Base-by-base conservation (phyloP, 2,113 vertebrate genomes). In the Esox niger region DNA sequence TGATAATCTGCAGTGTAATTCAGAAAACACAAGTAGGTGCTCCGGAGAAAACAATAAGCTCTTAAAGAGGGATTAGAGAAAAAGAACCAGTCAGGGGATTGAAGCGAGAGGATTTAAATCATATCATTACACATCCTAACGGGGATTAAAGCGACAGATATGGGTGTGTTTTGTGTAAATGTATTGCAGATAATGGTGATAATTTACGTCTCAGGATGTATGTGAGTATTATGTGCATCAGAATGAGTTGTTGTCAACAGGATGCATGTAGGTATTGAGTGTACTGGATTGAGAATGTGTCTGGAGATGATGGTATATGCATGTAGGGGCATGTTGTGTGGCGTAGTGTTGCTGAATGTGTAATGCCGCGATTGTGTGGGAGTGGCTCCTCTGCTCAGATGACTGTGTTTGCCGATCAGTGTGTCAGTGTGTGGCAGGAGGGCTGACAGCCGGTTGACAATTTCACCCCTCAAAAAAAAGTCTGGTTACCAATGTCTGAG, bases 1-100 rank as follows among this genome's bases (percentile, higher is more conserved):
- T 75, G 54, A 38, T 8, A 25, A n/a, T 68, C 65, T 55, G 9
- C 13, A 26, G 33, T 67, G 47, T 52, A 21, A 63, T 73, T 68
- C 30, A 33, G 35, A 59, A n/a, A 57, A n/a, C 65, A 62, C 54
- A 38, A 58, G 64, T 52, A 46, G 2, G n/a, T n/a, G n/a, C n/a
- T n/a, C n/a, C n/a, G n/a, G n/a, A n/a, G n/a, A 23, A 11, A 30
- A 9, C n/a, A n/a, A n/a, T n/a, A n/a, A n/a, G n/a, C n/a, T 15
- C 17, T 33, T 2, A 31, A 32, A 5, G 10, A 31, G 29, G 1
- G 6, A n/a, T n/a, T 49, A 20, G 20, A 17, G 8, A 17, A 49
- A 49, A 3, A 17, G 8, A 49, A 49, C 47, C 13, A 15, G 47
- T 49, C 47, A 49, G 47, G 47, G 47, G 47, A 8, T 17, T 15